Conservation (phyloP, 1,140 invertebrate species). For the Drosophila sulfurigaster region DNA sequence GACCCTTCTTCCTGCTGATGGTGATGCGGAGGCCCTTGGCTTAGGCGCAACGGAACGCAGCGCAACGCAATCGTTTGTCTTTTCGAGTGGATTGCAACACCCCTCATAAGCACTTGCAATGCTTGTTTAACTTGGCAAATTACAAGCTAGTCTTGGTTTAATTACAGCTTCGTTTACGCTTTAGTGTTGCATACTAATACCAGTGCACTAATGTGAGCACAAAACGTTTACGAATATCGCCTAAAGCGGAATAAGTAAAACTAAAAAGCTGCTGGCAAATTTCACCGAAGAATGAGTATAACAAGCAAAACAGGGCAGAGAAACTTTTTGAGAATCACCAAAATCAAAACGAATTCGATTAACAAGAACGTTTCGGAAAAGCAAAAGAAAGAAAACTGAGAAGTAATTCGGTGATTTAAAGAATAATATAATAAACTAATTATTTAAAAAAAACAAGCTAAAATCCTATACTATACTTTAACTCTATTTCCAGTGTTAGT, state of each 20-base stretch:
- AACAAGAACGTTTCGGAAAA: too few relatives aligned
- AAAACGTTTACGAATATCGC: constrained; percentile 14
- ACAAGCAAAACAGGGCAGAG: too few relatives aligned
- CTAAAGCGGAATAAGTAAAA: not conserved
- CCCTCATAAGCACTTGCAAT: not conserved
- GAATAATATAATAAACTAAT: too few relatives aligned
- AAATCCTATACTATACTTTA: too few relatives aligned
- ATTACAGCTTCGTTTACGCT: not conserved
- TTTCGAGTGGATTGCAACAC: constrained; percentile 2
- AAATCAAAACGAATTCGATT: too few relatives aligned
- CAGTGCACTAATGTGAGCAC: not conserved
- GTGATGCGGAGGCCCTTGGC: not conserved
- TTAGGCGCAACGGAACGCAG: not conserved
- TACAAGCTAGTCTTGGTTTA: constrained; percentile 24
- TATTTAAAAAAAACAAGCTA: too few relatives aligned
- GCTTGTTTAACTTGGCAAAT: constrained; percentile 28
- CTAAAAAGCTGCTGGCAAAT: not conserved
- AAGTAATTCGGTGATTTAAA: too few relatives aligned
- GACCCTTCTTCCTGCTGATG: not conserved
- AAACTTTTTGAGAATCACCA: too few relatives aligned
- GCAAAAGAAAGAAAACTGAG: too few relatives aligned
- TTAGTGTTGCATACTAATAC: not conserved
- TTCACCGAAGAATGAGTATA: too few relatives aligned
- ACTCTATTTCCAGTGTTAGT: too few relatives aligned
- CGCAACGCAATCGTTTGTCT: not conserved